phyloP scores from a whole-genome alignment of 2,888 invertebrate genomes.

The Drosophila greeni region DNA sequence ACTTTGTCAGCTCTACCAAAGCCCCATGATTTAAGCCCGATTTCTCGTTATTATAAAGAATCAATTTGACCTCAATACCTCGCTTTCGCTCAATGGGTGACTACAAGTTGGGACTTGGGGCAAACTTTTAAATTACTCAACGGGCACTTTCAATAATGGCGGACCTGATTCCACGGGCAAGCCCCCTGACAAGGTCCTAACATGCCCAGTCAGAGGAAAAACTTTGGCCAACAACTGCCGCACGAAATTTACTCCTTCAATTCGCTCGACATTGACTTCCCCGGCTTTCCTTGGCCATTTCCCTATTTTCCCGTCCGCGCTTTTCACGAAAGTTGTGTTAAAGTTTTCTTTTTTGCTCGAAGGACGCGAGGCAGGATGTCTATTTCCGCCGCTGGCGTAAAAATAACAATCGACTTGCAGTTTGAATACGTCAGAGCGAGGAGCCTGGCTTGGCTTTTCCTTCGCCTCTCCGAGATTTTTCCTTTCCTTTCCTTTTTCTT shows the following conservation, averaged over 20 bases:
- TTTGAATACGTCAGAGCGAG: slow-evolving; percentile 64
- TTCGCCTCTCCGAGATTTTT: slow-evolving; percentile 4
- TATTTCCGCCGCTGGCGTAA: slow-evolving; percentile 69
- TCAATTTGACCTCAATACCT: slow-evolving; percentile 58
- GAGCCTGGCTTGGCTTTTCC: slow-evolving; percentile 4
- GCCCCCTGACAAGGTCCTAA: slow-evolving; percentile 36
- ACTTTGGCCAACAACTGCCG: slow-evolving; percentile 51
- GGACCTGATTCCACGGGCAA: slow-evolving; percentile 13
- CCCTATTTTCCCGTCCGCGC: slow-evolving; percentile 25
- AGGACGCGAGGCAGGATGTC: slow-evolving; percentile 48
- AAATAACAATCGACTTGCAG: slow-evolving; percentile 74
- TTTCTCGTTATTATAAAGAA: slow-evolving; percentile 56
- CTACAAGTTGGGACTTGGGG: slow-evolving; percentile 36
- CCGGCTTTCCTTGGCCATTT: slow-evolving; percentile 15
- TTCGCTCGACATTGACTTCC: slow-evolving; percentile 52
- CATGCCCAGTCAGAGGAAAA: slow-evolving; percentile 32
- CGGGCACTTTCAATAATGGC: slow-evolving; percentile 66
- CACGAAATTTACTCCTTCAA: slow-evolving; percentile 44
- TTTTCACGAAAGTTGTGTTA: slow-evolving; percentile 60
- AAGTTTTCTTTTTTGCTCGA: slow-evolving; percentile 45
- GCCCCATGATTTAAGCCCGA: slow-evolving; percentile 60
- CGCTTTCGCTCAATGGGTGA: slow-evolving; percentile 33
- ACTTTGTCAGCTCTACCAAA: neutral
- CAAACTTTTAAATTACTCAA: slow-evolving; percentile 70
- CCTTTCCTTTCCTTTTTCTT: slow-evolving; percentile 2